phyloP scores from a whole-genome alignment of 2,113 vertebrate genomes.

The Heterocephalus glaber region DNA sequence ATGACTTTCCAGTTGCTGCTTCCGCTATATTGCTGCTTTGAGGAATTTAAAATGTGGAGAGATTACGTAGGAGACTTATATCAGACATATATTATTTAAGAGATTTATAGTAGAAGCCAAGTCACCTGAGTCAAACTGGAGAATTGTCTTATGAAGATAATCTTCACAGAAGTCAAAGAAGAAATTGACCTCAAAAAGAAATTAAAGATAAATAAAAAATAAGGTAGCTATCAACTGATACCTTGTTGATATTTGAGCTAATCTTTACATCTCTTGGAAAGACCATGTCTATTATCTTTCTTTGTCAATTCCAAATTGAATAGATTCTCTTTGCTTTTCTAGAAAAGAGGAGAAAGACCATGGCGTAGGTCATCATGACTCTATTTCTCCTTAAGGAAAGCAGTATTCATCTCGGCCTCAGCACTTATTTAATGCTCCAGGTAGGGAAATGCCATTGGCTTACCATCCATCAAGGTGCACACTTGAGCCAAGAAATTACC shows the following conservation, averaged over 20 bases:
- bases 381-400: not conserved
- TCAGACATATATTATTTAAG: not conserved
- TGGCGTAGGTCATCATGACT: too few relatives aligned
- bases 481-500: not conserved
- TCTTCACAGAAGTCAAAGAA: not conserved
- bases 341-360: not conserved
- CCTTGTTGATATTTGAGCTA: not conserved
- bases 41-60: conserved; percentile 2
- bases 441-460: not conserved
- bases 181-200: not conserved
- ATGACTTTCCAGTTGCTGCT: not conserved
- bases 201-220: not conserved
- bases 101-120: not conserved
- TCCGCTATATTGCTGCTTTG: not conserved
- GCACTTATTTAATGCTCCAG: not conserved
- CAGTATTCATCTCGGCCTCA: not conserved
- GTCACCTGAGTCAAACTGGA: not conserved
- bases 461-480: not conserved
- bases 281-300: not conserved
- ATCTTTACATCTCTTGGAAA: not conserved
- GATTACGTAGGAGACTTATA: not conserved
- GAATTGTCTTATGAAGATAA: not conserved
- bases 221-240: not conserved
- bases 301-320: not conserved
- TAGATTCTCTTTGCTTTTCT: not conserved